phyloP scores from a whole-genome alignment of 2,113 vertebrate species.

The Pardalotus punctatus region DNA sequence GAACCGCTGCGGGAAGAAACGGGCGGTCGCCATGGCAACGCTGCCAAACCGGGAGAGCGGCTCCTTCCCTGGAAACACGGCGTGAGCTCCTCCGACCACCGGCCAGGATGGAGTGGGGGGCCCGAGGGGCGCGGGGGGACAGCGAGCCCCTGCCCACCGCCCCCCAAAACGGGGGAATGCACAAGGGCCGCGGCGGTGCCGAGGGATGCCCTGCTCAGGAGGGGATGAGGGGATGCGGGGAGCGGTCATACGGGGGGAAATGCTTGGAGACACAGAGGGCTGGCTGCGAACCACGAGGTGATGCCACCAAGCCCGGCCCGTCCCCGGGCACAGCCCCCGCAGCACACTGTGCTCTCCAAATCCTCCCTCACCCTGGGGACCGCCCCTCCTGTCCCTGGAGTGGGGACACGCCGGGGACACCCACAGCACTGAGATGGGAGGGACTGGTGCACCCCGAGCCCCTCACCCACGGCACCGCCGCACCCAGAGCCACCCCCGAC shows the following conservation, averaged over 20 bases:
- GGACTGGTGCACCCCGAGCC: neutral
- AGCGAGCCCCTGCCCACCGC: rapidly evolving
- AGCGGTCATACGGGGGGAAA: too few relatives aligned
- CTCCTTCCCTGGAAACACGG: neutral
- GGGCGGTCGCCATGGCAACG: slow-evolving; percentile 60
- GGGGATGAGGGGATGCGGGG: neutral
- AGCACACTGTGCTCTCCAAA: neutral
- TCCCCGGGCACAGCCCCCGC: neutral
- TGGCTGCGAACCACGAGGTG: neutral
- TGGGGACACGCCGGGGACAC: rapidly evolving
- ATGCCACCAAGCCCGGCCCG: neutral
- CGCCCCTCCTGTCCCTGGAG: neutral
- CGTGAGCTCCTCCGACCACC: neutral
- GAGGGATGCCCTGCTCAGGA: neutral
- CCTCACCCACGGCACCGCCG: rapidly evolving
- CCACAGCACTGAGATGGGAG: rapidly evolving
- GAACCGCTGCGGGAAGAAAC: slow-evolving; percentile 21
- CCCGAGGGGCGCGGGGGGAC: rapidly evolving
- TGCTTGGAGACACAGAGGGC: neutral
- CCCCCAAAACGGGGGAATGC: neutral
- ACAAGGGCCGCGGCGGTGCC: rapidly evolving
- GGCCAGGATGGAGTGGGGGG: rapidly evolving
- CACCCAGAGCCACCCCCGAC: neutral
- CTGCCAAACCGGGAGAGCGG: slow-evolving; percentile 44
- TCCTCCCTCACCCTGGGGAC: neutral